A percentile compares a stretch with the other conserved stretches of the same genome.
phyloP scores from a whole-genome alignment of 2,797 vertebrate genomes.

The Melanogrammus aeglefinus region DNA sequence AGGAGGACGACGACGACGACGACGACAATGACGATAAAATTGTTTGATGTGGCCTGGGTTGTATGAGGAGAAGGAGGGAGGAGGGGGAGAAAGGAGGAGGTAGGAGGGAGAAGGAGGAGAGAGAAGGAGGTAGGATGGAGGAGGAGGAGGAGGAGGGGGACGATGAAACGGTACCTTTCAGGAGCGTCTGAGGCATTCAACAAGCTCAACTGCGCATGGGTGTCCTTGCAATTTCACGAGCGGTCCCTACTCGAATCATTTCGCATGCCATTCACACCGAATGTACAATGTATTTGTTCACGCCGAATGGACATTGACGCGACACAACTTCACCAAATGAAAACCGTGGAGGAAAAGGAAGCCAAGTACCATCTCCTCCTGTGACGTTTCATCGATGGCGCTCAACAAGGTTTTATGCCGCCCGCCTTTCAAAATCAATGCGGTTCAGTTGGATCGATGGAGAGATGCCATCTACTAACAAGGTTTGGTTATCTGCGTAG shows the following conservation, averaged over 20 bases:
- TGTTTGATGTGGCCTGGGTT: no score
- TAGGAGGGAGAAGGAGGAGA: no score
- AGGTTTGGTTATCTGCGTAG: constrained; percentile 20
- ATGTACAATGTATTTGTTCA: not conserved
- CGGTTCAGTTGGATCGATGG: constrained; percentile 13
- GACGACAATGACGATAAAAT: no score
- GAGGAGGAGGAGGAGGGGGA: not conserved
- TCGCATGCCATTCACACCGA: not conserved
- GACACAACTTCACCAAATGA: not conserved
- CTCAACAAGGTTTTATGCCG: not conserved
- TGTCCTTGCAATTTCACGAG: not conserved
- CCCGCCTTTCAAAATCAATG: constrained; percentile 26
- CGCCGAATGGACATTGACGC: not conserved
- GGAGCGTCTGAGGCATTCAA: not conserved
- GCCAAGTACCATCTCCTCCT: not conserved
- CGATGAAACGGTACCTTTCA: not conserved
- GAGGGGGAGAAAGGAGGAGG: no score
- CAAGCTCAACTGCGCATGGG: not conserved
- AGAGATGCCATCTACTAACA: constrained; percentile 18
- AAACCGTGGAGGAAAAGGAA: constrained; percentile 12
- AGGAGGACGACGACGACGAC: no score
- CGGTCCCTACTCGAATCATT: not conserved
- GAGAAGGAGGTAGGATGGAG: not conserved
- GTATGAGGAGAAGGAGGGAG: no score
- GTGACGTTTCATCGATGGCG: not conserved